Conservation (phyloP, 2,888 invertebrate species). For the Ecliptopera silaceata region DNA sequence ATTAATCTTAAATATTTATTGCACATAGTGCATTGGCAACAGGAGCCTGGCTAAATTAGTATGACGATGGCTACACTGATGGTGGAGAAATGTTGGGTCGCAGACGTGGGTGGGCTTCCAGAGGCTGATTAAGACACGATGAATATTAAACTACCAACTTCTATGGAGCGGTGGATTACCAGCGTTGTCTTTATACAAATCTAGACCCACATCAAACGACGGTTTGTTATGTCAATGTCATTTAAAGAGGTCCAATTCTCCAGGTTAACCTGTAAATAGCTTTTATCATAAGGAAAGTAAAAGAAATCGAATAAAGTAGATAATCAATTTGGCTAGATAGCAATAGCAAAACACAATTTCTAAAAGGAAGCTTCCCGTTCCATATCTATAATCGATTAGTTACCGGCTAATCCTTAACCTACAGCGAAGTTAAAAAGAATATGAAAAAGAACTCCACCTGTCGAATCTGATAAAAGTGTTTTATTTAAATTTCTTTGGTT, state of each 20-base stretch:
- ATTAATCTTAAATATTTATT: conserved; percentile 83
- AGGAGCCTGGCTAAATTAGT: conserved; percentile 74
- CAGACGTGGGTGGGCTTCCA: conserved; percentile 77
- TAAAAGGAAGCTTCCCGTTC: conserved; percentile 62
- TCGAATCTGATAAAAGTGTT: conserved; percentile 82
- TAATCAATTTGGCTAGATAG: conserved; percentile 33
- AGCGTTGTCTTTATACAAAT: conserved; percentile 13
- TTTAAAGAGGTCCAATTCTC: not conserved
- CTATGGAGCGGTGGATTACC: conserved; percentile 22
- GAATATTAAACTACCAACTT: conserved; percentile 66
- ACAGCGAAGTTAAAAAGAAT: conserved; percentile 77
- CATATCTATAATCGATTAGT: conserved; percentile 76
- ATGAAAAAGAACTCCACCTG: conserved; percentile 74
- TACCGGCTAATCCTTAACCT: conserved; percentile 78
- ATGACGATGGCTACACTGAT: conserved; percentile 77
- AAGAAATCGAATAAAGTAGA: not conserved
- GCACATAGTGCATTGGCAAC: conserved; percentile 74
- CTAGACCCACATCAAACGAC: not conserved
- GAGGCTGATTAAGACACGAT: conserved; percentile 72
- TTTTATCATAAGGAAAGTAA: not conserved
- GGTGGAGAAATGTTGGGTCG: conserved; percentile 71
- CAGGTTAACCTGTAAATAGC: not conserved
- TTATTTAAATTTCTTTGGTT: conserved; percentile 80
- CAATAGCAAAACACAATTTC: conserved; percentile 45
- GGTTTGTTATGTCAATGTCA: not conserved